A percentile compares a stretch with the other conserved stretches of the same genome.
These are phyloP conservation scores for Antitype chi DNA, from an alignment of 2,888 invertebrate genomes.

Conservation along the genomic window DNA sequence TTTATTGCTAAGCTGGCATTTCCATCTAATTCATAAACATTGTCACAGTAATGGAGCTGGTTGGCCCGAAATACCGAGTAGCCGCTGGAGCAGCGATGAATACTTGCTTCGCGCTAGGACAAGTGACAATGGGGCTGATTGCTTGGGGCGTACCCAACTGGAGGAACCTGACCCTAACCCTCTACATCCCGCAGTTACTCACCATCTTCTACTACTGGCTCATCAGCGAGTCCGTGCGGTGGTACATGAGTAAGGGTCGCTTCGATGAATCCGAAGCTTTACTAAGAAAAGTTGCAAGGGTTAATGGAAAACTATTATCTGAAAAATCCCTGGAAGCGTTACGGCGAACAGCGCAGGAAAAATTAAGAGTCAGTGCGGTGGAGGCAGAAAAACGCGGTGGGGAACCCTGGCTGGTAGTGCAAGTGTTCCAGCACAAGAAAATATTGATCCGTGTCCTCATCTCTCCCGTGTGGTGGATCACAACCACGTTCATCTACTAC, in stretches of 20 bases:
- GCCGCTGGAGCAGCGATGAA: conserved; percentile 92
- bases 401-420: conserved; percentile 77
- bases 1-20: background rate
- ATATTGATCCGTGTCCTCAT: conserved; percentile 73
- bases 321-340: conserved; percentile 76
- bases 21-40: background rate
- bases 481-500: too few species aligned
- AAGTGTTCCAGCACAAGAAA: conserved; percentile 75
- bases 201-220: conserved; percentile 92
- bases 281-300: conserved; percentile 90
- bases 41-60: conserved; percentile 92
- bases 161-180: conserved; percentile 91
- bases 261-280: conserved; percentile 91
- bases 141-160: conserved; percentile 93
- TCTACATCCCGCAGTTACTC: conserved; percentile 93
- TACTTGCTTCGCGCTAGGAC: conserved; percentile 93
- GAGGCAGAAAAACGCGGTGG: conserved; percentile 30
- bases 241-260: conserved; percentile 93
- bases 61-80: conserved; percentile 93
- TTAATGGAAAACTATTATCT: conserved; percentile 87
- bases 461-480: conserved; percentile 76
- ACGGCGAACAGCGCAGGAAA: conserved; percentile 71
- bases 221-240: conserved; percentile 93
- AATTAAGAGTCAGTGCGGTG: conserved; percentile 63
- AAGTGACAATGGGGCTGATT: conserved; percentile 91